These are phyloP conservation scores for Egretta garzetta DNA, from an alignment of 2,113 vertebrate genomes.

Conservation along the genomic window DNA sequence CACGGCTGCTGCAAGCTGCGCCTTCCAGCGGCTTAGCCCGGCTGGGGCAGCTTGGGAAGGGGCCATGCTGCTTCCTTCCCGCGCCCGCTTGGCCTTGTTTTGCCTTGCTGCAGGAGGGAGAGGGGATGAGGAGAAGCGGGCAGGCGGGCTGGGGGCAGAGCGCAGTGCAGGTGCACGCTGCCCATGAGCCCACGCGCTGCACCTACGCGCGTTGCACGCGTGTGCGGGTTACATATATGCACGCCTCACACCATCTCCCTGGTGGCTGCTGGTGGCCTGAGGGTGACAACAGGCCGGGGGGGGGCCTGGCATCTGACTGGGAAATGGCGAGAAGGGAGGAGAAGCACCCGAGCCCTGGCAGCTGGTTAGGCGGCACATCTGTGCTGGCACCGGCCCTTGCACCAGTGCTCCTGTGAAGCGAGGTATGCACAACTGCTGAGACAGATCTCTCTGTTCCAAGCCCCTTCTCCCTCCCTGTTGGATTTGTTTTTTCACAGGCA, in stretches of 20 bases:
- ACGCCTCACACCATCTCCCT: too few relatives aligned
- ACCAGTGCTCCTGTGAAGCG: background rate
- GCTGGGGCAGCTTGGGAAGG: background rate
- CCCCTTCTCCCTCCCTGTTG: background rate
- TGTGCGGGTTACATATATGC: background rate
- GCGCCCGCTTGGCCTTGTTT: background rate
- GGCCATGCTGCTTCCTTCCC: background rate
- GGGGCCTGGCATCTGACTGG: too few relatives aligned
- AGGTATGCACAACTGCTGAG: background rate
- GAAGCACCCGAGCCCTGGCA: rapidly evolving
- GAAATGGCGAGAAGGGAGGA: background rate
- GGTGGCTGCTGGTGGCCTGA: background rate
- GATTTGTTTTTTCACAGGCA: background rate
- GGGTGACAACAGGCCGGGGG: too few relatives aligned
- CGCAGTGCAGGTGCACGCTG: rapidly evolving
- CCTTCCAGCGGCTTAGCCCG: background rate
- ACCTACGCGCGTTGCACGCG: too few relatives aligned
- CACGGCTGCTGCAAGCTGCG: background rate
- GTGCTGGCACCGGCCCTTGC: background rate
- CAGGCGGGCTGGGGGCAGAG: background rate
- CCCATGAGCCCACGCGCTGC: too few relatives aligned
- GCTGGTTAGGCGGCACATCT: background rate
- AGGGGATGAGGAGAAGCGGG: background rate
- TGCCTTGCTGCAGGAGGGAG: background rate
- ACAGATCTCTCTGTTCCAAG: background rate